These are phyloP conservation scores for Hoplodrina ambigua DNA, from an alignment of 2,888 invertebrate species.

Conservation along the genomic window DNA sequence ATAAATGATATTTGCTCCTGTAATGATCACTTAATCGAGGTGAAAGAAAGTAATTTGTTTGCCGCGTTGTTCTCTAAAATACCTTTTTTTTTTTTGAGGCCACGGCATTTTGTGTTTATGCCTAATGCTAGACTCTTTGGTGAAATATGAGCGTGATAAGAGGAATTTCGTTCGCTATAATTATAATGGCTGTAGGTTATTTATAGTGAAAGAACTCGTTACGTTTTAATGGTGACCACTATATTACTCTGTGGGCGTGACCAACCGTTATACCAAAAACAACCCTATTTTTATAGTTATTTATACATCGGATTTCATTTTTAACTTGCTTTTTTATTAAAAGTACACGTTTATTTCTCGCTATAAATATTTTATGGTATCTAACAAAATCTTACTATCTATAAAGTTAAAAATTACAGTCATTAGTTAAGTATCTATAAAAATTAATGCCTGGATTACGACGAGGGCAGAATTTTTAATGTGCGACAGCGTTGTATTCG, in stretches of 20 bases:
- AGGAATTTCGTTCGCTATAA: constrained; percentile 86
- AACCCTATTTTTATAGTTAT: constrained; percentile 75
- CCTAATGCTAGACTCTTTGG: constrained; percentile 83
- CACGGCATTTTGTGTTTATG: constrained; percentile 75
- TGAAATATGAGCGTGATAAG: constrained; percentile 88
- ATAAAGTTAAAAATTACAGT: constrained; percentile 56
- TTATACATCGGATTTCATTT: constrained; percentile 70
- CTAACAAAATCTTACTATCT: constrained; percentile 57
- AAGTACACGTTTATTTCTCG: constrained; percentile 51
- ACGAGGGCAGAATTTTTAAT: constrained; percentile 31
- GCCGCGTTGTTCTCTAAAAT: constrained; percentile 67
- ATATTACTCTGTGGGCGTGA: constrained; percentile 85
- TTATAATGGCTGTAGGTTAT: constrained; percentile 85
- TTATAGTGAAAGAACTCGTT: constrained; percentile 86
- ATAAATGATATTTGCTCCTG: constrained; percentile 82
- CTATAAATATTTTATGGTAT: constrained; percentile 61
- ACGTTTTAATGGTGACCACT: constrained; percentile 87
- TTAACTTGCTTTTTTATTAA: constrained; percentile 58
- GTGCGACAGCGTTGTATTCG: constrained; percentile 7
- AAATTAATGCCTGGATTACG: constrained; percentile 47
- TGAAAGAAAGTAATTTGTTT: constrained; percentile 81
- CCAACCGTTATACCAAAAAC: constrained; percentile 73
- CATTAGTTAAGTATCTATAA: constrained; percentile 58
- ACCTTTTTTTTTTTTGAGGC: constrained; percentile 68
- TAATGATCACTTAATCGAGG: constrained; percentile 87